phyloP scores from a whole-genome alignment of 2,888 invertebrate species.

The Cantharis flavilabris region DNA sequence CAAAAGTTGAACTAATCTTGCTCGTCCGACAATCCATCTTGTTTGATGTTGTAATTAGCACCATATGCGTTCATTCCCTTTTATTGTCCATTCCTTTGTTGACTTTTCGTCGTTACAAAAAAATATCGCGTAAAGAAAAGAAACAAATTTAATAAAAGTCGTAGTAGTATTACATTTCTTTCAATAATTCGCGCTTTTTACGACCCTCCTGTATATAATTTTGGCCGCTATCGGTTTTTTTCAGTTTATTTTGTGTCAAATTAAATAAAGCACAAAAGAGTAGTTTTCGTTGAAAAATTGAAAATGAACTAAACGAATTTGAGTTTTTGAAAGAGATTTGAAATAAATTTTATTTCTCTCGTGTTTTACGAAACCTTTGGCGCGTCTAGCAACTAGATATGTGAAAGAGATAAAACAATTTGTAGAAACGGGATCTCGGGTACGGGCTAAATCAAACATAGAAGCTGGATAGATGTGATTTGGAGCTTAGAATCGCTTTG shows the following conservation, averaged over 20 bases:
- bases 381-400: slow-evolving; percentile 24
- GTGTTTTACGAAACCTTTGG: slow-evolving; percentile 28
- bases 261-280: not conserved
- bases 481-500: slow-evolving; percentile 27
- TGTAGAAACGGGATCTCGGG: slow-evolving; percentile 28
- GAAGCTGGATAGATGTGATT: slow-evolving; percentile 30
- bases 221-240: not conserved
- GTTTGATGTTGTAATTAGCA: slow-evolving; percentile 43
- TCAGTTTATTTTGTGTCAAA: not conserved
- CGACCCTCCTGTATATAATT: not conserved
- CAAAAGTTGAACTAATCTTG: slow-evolving; percentile 37
- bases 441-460: slow-evolving; percentile 30
- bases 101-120: slow-evolving; percentile 8
- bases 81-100: slow-evolving; percentile 12
- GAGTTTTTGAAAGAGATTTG: slow-evolving; percentile 14
- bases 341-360: slow-evolving; percentile 28
- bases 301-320: slow-evolving; percentile 3
- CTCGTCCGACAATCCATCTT: slow-evolving; percentile 32
- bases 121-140: not conserved
- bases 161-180: not conserved
- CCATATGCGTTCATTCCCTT: slow-evolving; percentile 25
- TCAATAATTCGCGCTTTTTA: not conserved
- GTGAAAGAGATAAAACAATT: slow-evolving; percentile 36
- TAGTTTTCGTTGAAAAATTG: not conserved
- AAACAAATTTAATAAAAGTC: not conserved